phyloP scores from a whole-genome alignment of 2,113 vertebrate species.

The Trachemys scripta region DNA sequence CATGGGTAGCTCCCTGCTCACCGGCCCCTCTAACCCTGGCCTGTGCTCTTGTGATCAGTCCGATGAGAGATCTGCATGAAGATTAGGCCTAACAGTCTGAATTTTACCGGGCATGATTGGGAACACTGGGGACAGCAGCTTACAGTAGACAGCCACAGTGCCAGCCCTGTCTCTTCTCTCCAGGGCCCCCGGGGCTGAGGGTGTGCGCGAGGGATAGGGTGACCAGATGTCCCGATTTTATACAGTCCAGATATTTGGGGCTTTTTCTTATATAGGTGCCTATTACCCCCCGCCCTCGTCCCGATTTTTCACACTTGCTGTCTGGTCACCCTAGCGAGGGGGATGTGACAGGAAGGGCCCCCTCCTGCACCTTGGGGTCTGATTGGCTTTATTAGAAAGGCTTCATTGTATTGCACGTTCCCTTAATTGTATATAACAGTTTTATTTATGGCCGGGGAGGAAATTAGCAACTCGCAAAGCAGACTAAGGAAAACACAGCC shows the following conservation, averaged over 20 bases:
- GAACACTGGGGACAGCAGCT: neutral
- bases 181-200: neutral
- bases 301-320: no score
- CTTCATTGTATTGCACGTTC: neutral
- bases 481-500: neutral
- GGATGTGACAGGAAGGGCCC: neutral
- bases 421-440: neutral
- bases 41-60: neutral
- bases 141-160: neutral
- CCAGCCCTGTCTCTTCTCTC: conserved; percentile 25
- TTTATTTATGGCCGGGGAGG: neutral
- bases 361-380: neutral
- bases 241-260: no score
- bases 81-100: neutral
- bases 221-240: no score
- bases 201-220: neutral
- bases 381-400: neutral
- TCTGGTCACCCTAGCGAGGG: neutral
- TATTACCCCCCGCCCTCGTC: no score
- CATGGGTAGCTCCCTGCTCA: neutral
- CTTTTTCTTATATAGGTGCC: no score
- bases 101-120: neutral
- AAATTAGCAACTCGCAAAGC: neutral
- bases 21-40: neutral
- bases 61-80: neutral